Evolutionary conservation across 2,888 invertebrate genomes (phyloP).

Genomic region (Galeruca laticollis): DNA sequence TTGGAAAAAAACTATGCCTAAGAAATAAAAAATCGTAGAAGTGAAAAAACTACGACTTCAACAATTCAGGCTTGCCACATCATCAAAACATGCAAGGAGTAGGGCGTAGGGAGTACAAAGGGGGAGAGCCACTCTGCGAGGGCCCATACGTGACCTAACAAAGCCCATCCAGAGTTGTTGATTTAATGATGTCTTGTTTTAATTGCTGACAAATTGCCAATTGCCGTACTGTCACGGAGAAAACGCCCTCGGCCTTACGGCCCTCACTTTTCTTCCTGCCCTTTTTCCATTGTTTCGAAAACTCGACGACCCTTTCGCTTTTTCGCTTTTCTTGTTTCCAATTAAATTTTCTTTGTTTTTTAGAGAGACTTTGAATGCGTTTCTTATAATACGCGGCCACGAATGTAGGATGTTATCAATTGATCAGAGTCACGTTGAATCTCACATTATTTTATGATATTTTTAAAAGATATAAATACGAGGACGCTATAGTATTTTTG

Average conservation of each 20-base stretch:
- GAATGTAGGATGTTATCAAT: background rate
- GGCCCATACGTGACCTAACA: conserved; percentile 67
- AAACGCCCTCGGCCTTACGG: conserved; percentile 27
- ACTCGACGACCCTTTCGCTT: conserved; percentile 39
- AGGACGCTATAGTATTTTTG: too few relatives aligned
- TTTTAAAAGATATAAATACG: too few relatives aligned
- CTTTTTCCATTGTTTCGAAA: conserved; percentile 19
- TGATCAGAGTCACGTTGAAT: background rate
- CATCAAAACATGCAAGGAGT: conserved; percentile 20
- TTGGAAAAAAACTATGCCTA: too few relatives aligned
- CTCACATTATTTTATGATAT: too few relatives aligned
- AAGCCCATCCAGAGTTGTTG: conserved; percentile 63
- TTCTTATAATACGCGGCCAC: conserved; percentile 2
- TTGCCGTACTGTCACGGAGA: conserved; percentile 57
- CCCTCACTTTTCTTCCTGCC: conserved; percentile 29
- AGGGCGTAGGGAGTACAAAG: conserved; percentile 37
- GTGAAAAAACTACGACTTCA: background rate
- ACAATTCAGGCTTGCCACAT: conserved; percentile 19
- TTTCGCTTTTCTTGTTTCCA: conserved; percentile 42
- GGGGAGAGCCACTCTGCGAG: conserved; percentile 46
- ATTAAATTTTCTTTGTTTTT: conserved; percentile 39
- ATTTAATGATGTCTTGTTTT: conserved; percentile 69
- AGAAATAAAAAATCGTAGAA: background rate
- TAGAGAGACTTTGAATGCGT: conserved; percentile 23
- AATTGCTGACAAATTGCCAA: conserved; percentile 68